Conservation (phyloP, 2,113 vertebrate species). For the Hippocampus abdominalis region DNA sequence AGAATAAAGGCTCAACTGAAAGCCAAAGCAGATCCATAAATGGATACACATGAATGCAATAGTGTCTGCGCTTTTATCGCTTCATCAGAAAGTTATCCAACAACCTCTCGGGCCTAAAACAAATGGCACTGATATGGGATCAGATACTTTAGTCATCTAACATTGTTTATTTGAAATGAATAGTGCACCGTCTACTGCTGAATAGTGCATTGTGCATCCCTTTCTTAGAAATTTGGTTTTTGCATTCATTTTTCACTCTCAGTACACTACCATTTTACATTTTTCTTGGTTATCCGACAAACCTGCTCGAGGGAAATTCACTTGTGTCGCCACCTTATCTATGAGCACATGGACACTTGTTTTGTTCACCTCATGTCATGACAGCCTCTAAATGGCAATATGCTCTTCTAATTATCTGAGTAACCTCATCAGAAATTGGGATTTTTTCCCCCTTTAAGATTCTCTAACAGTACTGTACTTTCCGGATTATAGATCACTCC, state of each 20-base stretch:
- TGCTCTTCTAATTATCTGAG: slow-evolving; percentile 29
- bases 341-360: slow-evolving; percentile 6
- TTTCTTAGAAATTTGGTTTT: neutral
- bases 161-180: slow-evolving; percentile 1
- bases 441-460: slow-evolving; percentile 32
- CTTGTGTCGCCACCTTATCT: neutral
- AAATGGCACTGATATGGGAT: neutral
- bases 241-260: neutral
- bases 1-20: slow-evolving; percentile 12
- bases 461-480: slow-evolving; percentile 26
- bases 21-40: slow-evolving; percentile 11
- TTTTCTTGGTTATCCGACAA: neutral
- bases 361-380: neutral
- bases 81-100: slow-evolving; percentile 9
- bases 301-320: neutral
- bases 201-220: neutral
- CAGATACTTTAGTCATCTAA: neutral
- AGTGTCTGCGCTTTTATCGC: slow-evolving; percentile 5
- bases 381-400: slow-evolving; percentile 13
- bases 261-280: neutral
- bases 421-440: slow-evolving; percentile 44
- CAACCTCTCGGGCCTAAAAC: neutral
- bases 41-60: slow-evolving; percentile 10
- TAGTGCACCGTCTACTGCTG: neutral
- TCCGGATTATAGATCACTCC: too few species aligned